Base-by-base conservation (phyloP, 2,888 invertebrate species). In the Agriopis leucophaearia region DNA sequence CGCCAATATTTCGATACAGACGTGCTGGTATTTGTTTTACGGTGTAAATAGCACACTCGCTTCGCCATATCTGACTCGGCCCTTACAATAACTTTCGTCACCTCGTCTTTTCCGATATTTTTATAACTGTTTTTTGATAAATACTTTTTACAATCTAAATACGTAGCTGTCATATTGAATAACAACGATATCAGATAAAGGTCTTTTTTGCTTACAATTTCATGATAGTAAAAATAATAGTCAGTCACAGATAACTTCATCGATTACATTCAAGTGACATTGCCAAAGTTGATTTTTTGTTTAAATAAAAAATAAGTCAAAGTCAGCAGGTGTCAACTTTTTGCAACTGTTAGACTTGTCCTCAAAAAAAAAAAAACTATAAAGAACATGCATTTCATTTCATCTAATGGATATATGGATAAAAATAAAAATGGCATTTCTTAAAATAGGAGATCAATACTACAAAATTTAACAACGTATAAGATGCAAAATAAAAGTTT, bases 391-490 rank as follows among this genome's bases (percentile, higher is more conserved):
- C 44, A n/a, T 27, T 42, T 40, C 8, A 56, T n/a, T 12, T 54
- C 40, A 44, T 45, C 10, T 45, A 10, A 12, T 47, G 42, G 16
- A 38, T 38, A 40, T n/a, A 47, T 13, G 45, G 40, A 40, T 51
- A 12, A 16, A 67, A 67, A 67, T 67, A 59, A 67, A 63, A 67
- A 63, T 67, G 67, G 59, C 63, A 67, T 48, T 42, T 50, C 67
- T 67, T 67, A 67, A 63, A 47, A 59, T 67, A 67, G 38, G 67
- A 67, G 67, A 67, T 67, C 67, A 67, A 58, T 63, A 54, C 27
- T 55, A 18, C 13, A 57, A 50, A 38, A 63, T 59, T 59, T 59
- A 54, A 63, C 57, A 59, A 40, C 44, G 47, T 67, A 54, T 44
- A 63, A 55, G 55, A 59, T 59, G 67, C 67, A 44, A 63, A 63